Conservation (phyloP, 2,888 invertebrate genomes). For the Brenthis hecate region DNA sequence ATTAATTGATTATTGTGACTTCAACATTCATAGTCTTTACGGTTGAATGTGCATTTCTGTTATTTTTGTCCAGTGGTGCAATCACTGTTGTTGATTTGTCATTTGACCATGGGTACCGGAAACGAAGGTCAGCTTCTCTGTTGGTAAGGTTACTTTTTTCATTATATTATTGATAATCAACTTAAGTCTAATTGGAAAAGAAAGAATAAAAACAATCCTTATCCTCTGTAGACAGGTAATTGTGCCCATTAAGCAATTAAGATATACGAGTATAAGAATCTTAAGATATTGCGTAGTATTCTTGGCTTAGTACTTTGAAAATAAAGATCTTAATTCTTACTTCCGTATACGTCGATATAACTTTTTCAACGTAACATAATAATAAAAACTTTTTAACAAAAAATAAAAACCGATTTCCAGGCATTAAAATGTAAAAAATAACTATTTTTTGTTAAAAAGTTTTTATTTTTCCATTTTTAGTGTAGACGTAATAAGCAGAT, state of each 20-base stretch:
- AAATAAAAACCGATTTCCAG: too few species aligned
- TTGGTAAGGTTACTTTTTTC: constrained; percentile 2
- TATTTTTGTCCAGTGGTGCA: constrained; percentile 56
- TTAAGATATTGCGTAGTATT: constrained; percentile 7
- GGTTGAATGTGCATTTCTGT: constrained; percentile 50
- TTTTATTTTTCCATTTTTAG: too few species aligned
- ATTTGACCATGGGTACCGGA: constrained; percentile 65
- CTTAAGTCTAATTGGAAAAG: constrained; percentile 2
- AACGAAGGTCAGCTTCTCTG: constrained; percentile 56
- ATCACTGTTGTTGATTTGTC: constrained; percentile 59
- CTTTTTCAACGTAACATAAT: too few species aligned
- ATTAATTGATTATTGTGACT: not conserved
- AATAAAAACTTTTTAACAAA: too few species aligned
- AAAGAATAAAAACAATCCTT: constrained; percentile 23
- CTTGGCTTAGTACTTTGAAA: constrained; percentile 8
- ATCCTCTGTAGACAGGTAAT: constrained; percentile 22
- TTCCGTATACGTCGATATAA: not conserved
- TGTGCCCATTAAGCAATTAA: constrained; percentile 33
- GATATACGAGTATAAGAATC: constrained; percentile 24
- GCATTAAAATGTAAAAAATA: too few species aligned
- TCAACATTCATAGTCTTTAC: constrained; percentile 48
- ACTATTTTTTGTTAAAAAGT: too few species aligned
- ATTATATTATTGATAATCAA: constrained; percentile 1
- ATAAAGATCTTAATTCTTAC: not conserved
- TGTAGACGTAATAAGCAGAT: too few species aligned